A percentile compares a stretch with the other conserved stretches of the same genome.
phyloP scores from a whole-genome alignment of 2,888 invertebrate species.

The Pseudococcus jackbeardsleyi region DNA sequence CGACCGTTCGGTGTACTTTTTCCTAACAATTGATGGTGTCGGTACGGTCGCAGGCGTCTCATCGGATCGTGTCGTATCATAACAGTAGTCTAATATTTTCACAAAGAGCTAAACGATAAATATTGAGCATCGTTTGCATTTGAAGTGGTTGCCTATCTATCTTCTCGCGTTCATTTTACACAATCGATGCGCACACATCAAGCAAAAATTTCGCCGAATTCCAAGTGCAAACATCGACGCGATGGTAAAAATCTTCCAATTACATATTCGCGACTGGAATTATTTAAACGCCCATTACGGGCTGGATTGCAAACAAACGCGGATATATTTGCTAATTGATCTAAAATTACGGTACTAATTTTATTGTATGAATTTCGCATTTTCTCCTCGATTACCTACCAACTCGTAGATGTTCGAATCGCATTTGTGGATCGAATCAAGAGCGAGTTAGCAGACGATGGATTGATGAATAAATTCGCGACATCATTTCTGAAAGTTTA shows the following conservation, averaged over 20 bases:
- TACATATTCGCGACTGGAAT: neutral
- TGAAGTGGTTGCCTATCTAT: neutral
- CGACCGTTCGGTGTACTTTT: neutral
- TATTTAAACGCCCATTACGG: neutral
- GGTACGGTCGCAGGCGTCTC: neutral
- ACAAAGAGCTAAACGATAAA: neutral
- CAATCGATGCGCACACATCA: neutral
- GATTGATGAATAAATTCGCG: too few relatives aligned
- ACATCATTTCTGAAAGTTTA: too few relatives aligned
- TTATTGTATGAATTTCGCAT: neutral
- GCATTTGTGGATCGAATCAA: neutral
- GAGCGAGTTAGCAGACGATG: neutral
- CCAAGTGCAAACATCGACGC: neutral
- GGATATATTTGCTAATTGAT: constrained; percentile 2
- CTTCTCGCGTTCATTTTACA: neutral
- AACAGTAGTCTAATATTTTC: neutral
- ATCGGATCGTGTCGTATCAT: neutral
- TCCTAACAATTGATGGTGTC: neutral
- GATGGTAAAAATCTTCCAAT: neutral
- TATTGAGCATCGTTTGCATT: neutral
- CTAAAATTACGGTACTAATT: neutral
- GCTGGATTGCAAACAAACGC: neutral
- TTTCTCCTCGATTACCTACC: constrained; percentile 6
- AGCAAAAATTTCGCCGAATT: neutral
- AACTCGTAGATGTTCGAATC: neutral